Evolutionary conservation across 2,113 vertebrate genomes (phyloP), one percentile per base, ranked within the genome.

Genomic region (Rhinoderma darwinii): DNA sequence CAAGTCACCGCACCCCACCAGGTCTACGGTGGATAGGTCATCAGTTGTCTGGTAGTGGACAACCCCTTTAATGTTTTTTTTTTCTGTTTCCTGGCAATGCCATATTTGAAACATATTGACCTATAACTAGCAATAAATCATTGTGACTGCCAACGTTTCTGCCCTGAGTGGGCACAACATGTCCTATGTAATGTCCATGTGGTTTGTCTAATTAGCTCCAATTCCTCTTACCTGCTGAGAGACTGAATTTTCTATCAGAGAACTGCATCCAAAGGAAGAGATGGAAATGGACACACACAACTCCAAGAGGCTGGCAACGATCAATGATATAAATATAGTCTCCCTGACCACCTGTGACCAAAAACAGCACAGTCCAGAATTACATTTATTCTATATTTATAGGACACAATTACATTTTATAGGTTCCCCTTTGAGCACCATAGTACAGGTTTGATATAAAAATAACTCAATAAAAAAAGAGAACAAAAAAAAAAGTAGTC

Each of bases 1-100:
- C 0, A 0, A 99, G 90, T 37, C 98, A 95, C 77, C 98, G 96
- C 56, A 99, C 93, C 51, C 99, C 98, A 0, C 98, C n/a, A n/a
- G n/a, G n/a, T n/a, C n/a, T n/a, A n/a, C n/a, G n/a, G n/a, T n/a
- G n/a, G n/a, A n/a, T n/a, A n/a, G n/a, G n/a, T n/a, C n/a, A n/a
- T n/a, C n/a, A n/a, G n/a, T n/a, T n/a, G n/a, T n/a, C n/a, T n/a
- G n/a, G n/a, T n/a, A n/a, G n/a, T n/a, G n/a, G n/a, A n/a, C n/a
- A n/a, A n/a, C n/a, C n/a, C n/a, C n/a, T n/a, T n/a, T n/a, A n/a
- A n/a, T n/a, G n/a, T n/a, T n/a, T n/a, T n/a, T n/a, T n/a, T n/a
- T n/a, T n/a, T n/a, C n/a, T n/a, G n/a, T n/a, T n/a, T n/a, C n/a
- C n/a, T n/a, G n/a, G n/a, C n/a, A n/a, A n/a, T n/a, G n/a, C n/a